Conservation (phyloP, 2,888 invertebrate genomes). For the Ferdinandea cuprea region DNA sequence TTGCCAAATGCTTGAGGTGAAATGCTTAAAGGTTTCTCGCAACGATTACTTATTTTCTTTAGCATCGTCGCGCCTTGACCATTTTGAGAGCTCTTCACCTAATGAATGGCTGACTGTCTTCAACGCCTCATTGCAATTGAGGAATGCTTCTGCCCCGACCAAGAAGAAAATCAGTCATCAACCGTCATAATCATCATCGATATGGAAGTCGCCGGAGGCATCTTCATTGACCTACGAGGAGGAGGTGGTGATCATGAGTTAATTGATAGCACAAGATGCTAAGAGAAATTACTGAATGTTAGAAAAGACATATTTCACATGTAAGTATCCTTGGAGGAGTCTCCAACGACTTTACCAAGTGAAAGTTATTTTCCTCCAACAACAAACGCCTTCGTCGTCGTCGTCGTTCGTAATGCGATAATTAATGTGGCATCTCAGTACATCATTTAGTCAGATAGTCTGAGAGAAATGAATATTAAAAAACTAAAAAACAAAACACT, state of each 20-base stretch:
- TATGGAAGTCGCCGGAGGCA: background rate
- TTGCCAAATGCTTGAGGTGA: background rate
- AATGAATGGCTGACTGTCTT: slow-evolving; percentile 28
- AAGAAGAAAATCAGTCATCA: slow-evolving; percentile 37
- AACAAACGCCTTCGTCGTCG: no score
- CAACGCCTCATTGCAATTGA: slow-evolving; percentile 27
- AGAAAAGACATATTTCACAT: slow-evolving; percentile 7
- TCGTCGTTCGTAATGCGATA: slow-evolving; percentile 57
- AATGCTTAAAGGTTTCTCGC: background rate
- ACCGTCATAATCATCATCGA: slow-evolving; percentile 1
- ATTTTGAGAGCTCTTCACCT: background rate
- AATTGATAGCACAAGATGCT: slow-evolving; percentile 22
- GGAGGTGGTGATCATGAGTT: slow-evolving; percentile 13
- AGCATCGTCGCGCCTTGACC: background rate
- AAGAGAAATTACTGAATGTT: background rate
- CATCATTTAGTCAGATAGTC: slow-evolving; percentile 47
- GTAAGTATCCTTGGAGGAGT: slow-evolving; percentile 28
- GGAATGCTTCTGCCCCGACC: slow-evolving; percentile 33
- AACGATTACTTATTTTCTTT: slow-evolving; percentile 4
- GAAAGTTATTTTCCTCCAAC: slow-evolving; percentile 59
- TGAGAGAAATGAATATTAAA: no score
- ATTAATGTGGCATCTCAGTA: slow-evolving; percentile 63
- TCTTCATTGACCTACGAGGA: slow-evolving; percentile 1
- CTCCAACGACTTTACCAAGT: slow-evolving; percentile 33
- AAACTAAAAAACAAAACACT: no score